Base-by-base conservation (phyloP, 2,797 vertebrate species). In the Lagocephalus sceleratus region DNA sequence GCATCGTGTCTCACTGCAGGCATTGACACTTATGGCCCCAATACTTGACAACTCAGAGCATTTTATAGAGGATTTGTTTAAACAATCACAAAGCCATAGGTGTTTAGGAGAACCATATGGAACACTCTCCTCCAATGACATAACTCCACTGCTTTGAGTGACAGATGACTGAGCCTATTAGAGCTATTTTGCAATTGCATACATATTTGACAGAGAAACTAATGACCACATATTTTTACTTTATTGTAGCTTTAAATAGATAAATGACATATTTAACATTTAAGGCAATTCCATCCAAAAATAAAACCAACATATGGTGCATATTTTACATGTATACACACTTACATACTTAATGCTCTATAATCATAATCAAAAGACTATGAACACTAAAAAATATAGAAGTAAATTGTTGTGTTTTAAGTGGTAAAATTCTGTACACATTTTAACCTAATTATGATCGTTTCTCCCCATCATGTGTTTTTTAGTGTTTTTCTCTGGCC, bases 401-500 rank as follows among this genome's bases (percentile, higher is more conserved):
- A 29, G 2, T 10, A 29, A 35, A 35, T 35, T 14, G 21, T 12
- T 44, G 19, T 14, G 20, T 10, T 9, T 20, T 21, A 10, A 20
- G 42, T 44, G 19, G 8, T 17, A n/a, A n/a, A 42, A 41, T 17
- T 17, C 8, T 42, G n/a, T n/a, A n/a, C n/a, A n/a, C 40, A 19
- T 5, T 44, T 20, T 11, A 21, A 8, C 5, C 10, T 44, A 20
- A 47, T 16, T 25, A 57, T 73, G 1, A 89, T 62, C 45, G 90
- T 88, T 54, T 83, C 19, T 44, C 10, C 76, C 81, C 63, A 91
- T 87, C 29, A 90, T 78, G 7, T 90, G 72, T 44, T 80, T 87
- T 55, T 79, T 89, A 9, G 85, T 89, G 52, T 90, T 90, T 54
- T 60, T 78, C 20, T 89, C 83, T 26, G 86, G 88, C 74, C 85